Evolutionary conservation across 1,140 invertebrate genomes (phyloP).

Genomic region (Drosophila tropicalis): DNA sequence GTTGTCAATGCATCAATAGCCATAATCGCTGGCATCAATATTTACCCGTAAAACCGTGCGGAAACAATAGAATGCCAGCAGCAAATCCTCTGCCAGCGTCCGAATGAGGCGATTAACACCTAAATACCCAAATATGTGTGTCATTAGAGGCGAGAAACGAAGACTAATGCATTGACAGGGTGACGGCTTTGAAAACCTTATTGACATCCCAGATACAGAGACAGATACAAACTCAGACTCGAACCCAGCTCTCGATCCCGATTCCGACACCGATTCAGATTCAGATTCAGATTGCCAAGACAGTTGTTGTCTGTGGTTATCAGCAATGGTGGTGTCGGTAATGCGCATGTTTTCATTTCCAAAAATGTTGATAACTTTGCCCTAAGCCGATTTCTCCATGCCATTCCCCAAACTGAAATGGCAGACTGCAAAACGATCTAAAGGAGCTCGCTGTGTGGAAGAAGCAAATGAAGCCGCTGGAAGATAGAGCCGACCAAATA

Average conservation of each 20-base stretch:
- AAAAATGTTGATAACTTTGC: slow-evolving; percentile 73
- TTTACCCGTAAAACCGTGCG: slow-evolving; percentile 51
- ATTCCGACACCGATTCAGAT: neutral
- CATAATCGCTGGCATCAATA: slow-evolving; percentile 78
- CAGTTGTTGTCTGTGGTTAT: slow-evolving; percentile 30
- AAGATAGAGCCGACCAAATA: neutral
- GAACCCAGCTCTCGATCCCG: too few species aligned
- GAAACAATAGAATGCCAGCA: slow-evolving; percentile 51
- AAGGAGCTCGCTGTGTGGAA: neutral
- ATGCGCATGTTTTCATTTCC: slow-evolving; percentile 78
- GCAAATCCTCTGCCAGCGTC: slow-evolving; percentile 67
- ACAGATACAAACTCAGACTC: too few species aligned
- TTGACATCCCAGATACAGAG: slow-evolving; percentile 10
- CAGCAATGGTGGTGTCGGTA: slow-evolving; percentile 61
- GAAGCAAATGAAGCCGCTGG: too few species aligned
- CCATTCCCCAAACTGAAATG: neutral
- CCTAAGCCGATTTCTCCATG: slow-evolving; percentile 70
- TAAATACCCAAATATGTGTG: slow-evolving; percentile 64
- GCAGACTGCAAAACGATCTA: neutral
- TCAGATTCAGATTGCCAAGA: neutral
- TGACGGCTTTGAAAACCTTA: slow-evolving; percentile 55
- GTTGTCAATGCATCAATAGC: slow-evolving; percentile 72
- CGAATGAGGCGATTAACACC: slow-evolving; percentile 79
- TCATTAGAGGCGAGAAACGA: slow-evolving; percentile 80
- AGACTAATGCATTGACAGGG: slow-evolving; percentile 70